phyloP scores from a whole-genome alignment of 2,113 vertebrate species.

The Scophthalmus maximus region DNA sequence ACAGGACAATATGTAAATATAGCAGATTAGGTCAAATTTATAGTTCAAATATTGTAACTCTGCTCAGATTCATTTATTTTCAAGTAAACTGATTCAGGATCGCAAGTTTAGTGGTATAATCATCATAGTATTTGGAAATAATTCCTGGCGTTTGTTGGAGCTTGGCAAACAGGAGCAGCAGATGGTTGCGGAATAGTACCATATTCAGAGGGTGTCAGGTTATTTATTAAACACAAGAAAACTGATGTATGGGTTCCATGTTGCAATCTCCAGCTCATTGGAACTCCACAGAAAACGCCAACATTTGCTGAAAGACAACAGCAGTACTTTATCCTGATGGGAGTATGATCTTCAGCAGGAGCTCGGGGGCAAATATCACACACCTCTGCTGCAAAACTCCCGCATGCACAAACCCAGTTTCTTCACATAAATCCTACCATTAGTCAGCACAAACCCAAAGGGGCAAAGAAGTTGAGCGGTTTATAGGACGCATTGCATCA shows the following conservation, averaged over 20 bases:
- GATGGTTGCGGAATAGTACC: constrained; percentile 42
- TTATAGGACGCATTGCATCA: constrained; percentile 35
- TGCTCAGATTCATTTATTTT: too few relatives aligned
- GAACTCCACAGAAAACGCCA: not conserved
- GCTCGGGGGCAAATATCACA: constrained; percentile 12
- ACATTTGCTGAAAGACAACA: not conserved
- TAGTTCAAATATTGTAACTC: too few relatives aligned
- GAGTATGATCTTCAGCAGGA: not conserved
- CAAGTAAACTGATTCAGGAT: not conserved
- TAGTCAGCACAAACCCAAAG: constrained; percentile 44
- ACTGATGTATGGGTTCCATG: constrained; percentile 10
- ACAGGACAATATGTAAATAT: too few relatives aligned
- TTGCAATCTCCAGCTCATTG: constrained; percentile 19
- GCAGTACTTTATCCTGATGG: not conserved
- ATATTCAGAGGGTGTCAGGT: constrained; percentile 41
- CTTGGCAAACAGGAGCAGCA: constrained; percentile 52
- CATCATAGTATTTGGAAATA: constrained; percentile 23
- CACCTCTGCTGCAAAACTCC: not conserved
- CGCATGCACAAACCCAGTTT: not conserved
- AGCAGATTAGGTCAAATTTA: not conserved
- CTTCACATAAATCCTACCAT: constrained; percentile 14
- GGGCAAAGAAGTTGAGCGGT: constrained; percentile 12
- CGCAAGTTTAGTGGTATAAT: not conserved
- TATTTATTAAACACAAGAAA: constrained; percentile 48
- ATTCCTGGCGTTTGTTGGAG: constrained; percentile 16